Evolutionary conservation across 92 coral and sea anemone genomes (phyloP).

Genomic region (Parazoanthus swiftii): DNA sequence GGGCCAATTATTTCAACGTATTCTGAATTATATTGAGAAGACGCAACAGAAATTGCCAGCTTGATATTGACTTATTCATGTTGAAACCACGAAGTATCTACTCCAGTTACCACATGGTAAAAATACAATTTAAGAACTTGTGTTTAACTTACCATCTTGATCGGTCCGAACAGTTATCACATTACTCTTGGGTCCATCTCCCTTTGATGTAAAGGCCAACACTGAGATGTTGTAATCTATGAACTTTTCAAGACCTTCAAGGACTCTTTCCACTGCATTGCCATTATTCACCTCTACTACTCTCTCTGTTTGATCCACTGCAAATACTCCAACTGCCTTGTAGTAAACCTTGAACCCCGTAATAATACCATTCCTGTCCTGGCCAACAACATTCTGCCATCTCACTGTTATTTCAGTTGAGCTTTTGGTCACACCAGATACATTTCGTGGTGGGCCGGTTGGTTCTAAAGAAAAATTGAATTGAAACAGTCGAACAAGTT

Average conservation of each 20-base stretch:
- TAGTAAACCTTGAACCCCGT: not conserved
- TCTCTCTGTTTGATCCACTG: not conserved
- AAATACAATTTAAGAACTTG: too few species aligned
- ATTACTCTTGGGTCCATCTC: too few species aligned
- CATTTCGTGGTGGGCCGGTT: slow-evolving; percentile 1
- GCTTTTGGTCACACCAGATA: too few species aligned
- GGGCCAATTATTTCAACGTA: too few species aligned
- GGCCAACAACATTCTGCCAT: not conserved
- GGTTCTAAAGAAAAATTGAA: not conserved
- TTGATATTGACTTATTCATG: too few species aligned
- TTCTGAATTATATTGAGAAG: too few species aligned
- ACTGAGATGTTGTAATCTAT: not conserved
- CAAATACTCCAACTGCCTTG: not conserved
- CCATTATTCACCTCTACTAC: not conserved
- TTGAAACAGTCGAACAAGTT: not conserved
- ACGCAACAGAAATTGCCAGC: too few species aligned
- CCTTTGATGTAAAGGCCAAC: not conserved
- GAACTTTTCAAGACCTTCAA: not conserved
- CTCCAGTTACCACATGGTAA: too few species aligned
- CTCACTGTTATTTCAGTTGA: too few species aligned
- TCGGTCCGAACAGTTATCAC: too few species aligned
- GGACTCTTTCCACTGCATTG: not conserved
- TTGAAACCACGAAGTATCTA: too few species aligned
- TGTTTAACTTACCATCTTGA: too few species aligned
- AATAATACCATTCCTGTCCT: not conserved